Conservation (phyloP, 1,140 invertebrate species). For the Papilio xuthus region DNA sequence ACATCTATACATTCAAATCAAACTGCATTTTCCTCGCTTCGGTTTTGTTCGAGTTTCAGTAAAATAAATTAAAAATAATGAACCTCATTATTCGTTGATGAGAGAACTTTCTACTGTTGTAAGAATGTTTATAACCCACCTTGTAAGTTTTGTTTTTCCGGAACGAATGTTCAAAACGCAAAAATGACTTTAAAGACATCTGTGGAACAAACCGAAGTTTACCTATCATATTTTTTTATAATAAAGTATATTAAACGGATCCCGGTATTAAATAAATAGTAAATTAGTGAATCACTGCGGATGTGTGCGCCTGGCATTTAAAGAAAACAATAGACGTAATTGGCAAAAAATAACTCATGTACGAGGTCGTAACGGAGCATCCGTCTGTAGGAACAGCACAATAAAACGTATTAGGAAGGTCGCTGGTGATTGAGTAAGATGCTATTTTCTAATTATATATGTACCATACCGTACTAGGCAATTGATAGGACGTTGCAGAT, state of each 20-base stretch:
- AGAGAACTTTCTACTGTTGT: neutral
- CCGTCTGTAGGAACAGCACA: conserved; percentile 25
- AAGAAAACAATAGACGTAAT: conserved; percentile 35
- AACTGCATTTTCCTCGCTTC: too few species aligned
- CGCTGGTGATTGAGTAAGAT: neutral
- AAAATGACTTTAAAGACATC: too few species aligned
- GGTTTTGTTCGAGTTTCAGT: too few species aligned
- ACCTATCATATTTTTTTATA: neutral
- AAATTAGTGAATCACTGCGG: conserved; percentile 10
- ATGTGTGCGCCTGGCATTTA: conserved; percentile 28
- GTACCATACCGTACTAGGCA: neutral
- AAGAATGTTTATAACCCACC: neutral
- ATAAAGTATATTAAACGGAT: neutral
- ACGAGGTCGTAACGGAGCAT: conserved; percentile 32
- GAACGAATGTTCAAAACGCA: too few species aligned
- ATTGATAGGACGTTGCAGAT: too few species aligned
- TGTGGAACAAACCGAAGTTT: too few species aligned
- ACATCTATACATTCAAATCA: too few species aligned
- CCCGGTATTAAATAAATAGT: neutral
- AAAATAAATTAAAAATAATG: too few species aligned
- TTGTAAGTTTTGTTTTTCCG: neutral
- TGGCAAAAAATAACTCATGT: conserved; percentile 31
- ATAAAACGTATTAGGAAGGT: conserved; percentile 30
- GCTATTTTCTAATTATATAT: neutral
- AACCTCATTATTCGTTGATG: too few species aligned